A percentile compares a stretch with the other conserved stretches of the same genome.
Evolutionary conservation across 2,113 vertebrate species (phyloP).

Genomic region (Indicator indicator): DNA sequence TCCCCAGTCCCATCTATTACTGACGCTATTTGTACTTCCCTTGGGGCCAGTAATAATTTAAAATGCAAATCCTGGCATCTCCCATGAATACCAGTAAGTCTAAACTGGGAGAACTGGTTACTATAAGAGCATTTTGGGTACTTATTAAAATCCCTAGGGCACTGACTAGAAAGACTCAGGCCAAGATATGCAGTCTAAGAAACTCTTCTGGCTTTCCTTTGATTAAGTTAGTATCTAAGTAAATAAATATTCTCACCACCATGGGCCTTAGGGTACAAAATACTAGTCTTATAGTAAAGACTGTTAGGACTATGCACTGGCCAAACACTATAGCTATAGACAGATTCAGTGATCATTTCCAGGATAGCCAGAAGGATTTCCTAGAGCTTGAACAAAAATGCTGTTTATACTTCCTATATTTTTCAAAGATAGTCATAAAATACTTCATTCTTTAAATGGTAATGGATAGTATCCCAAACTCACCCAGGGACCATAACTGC

Average conservation of each 20-base stretch:
- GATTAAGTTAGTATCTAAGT: slow-evolving; percentile 39
- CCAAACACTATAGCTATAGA: background rate
- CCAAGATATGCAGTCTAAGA: slow-evolving; percentile 36
- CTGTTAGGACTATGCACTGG: background rate
- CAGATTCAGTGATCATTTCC: background rate
- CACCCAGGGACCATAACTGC: background rate
- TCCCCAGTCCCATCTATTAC: background rate
- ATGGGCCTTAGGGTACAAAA: slow-evolving; percentile 22
- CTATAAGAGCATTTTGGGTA: background rate
- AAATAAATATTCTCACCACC: slow-evolving; percentile 36
- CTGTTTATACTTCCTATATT: background rate
- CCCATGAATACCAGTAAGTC: background rate
- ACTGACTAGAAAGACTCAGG: background rate
- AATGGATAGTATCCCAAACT: background rate
- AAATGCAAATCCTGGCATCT: slow-evolving; percentile 22
- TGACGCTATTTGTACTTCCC: background rate
- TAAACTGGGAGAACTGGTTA: slow-evolving; percentile 16
- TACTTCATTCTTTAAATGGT: slow-evolving; percentile 11
- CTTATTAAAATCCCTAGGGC: slow-evolving; percentile 19
- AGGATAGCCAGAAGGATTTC: background rate
- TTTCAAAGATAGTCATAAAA: slow-evolving; percentile 5
- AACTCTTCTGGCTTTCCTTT: slow-evolving; percentile 39
- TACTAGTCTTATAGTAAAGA: background rate
- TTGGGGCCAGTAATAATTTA: background rate
- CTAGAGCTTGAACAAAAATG: background rate